Percentiles rank a stretch among this genome's conserved stretches.
These are phyloP conservation scores for Eidolon helvum DNA, from an alignment of 2,113 vertebrate species.

Conservation along the genomic window DNA sequence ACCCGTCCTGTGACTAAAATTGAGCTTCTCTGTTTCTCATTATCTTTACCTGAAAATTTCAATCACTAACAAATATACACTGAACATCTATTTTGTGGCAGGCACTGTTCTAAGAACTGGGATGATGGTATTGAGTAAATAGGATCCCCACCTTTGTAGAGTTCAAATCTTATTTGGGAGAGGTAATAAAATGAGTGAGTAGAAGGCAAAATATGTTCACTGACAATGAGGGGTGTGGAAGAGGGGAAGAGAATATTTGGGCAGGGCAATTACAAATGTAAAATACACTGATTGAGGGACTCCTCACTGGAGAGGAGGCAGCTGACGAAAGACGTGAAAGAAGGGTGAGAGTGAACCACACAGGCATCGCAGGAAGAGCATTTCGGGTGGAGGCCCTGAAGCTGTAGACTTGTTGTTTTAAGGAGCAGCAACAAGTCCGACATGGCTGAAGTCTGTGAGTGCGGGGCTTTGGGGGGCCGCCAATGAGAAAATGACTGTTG, in stretches of 20 bases:
- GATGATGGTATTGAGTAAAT: neutral
- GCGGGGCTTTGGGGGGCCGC: neutral
- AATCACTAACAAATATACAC: neutral
- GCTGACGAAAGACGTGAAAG: neutral
- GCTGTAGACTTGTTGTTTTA: neutral
- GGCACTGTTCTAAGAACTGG: neutral
- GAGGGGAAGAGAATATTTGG: neutral
- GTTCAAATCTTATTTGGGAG: neutral
- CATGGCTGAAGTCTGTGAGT: neutral
- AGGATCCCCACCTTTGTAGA: neutral
- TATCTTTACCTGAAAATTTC: neutral
- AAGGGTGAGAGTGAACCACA: neutral
- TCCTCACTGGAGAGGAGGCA: neutral
- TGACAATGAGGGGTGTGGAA: neutral
- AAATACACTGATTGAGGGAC: neutral
- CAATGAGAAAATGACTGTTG: neutral
- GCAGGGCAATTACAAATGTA: neutral
- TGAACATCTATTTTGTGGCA: neutral
- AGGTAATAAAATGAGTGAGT: neutral
- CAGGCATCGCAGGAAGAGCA: neutral
- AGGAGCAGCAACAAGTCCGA: neutral
- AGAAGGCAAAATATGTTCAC: neutral
- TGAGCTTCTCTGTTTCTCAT: neutral
- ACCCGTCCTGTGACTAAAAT: neutral
- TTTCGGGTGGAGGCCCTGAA: neutral